Base-by-base conservation (phyloP, 1,140 invertebrate genomes). In the Drosophila melanica region DNA sequence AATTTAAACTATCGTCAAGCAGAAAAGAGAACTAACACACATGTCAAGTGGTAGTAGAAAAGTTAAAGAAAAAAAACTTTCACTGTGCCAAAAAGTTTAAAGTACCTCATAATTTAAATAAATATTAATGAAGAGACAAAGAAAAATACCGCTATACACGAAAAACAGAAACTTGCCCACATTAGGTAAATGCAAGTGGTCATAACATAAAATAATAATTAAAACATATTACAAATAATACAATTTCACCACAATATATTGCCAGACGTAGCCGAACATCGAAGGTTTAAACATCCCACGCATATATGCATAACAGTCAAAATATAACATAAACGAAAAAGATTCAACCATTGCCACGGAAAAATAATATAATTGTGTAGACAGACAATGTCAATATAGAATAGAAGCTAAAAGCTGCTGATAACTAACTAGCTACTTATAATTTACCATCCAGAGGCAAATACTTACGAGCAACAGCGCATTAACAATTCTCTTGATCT, bases 31-130 rank as follows among this genome's bases (percentile, higher is more conserved):
- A 42, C 55, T 18, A 63, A 41, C 14, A 62, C 20, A 51, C 39
- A 55, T 45, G 62, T 79, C 69, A 79, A 75, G 68, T 81, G 65
- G 77, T 76, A 79, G 76, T 76, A 57, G 79, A 76, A 89, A 89
- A 77, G 79, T 79, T 58, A 75, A 80, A 73, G 27, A 54, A 70
- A 55, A 66, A 90, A 77, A 90, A 91, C 90, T 90, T 91, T 91
- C 90, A 91, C 90, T 91, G 90, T 91, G 90, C 90, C 90, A 91
- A 91, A 91, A 91, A 90, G 82, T 90, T 90, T 90, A 77, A 91
- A 90, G 90, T 91, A 91, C 90, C 90, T 91, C 90, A 91, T 91
- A 91, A 91, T 87, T 90, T 90, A 79, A 89, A 75, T 77, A 91
- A 87, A 90, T 81, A 75, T 79, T 86, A 87, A 79, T 60, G 53